phyloP scores from a whole-genome alignment of 2,113 vertebrate genomes.

The Oophaga pumilio region DNA sequence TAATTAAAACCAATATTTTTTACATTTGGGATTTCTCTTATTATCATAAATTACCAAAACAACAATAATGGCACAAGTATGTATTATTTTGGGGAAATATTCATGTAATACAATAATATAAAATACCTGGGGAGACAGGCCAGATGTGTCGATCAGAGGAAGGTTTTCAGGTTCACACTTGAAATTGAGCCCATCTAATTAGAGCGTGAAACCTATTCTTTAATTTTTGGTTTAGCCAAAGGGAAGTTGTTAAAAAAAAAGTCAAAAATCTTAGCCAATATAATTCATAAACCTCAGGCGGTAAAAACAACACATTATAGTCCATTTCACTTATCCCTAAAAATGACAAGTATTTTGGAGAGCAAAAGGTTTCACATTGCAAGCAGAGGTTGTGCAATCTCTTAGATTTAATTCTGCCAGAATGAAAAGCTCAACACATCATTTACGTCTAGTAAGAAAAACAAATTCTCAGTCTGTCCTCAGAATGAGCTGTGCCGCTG shows the following conservation, averaged over 20 bases:
- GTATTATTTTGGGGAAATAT: background rate
- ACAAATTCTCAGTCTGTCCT: background rate
- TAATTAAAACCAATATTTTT: background rate
- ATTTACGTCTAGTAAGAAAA: conserved; percentile 4
- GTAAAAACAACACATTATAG: conserved; percentile 1
- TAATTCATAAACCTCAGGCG: background rate
- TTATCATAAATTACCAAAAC: background rate
- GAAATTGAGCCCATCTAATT: background rate
- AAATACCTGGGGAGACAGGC: background rate
- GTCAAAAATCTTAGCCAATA: background rate
- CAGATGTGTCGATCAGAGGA: background rate
- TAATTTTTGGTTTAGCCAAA: background rate
- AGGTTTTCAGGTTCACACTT: background rate
- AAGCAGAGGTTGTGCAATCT: background rate
- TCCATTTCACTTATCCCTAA: background rate
- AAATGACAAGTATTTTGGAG: conserved; percentile 1
- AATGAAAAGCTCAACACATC: background rate
- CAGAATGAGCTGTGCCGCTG: background rate
- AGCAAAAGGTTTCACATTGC: background rate
- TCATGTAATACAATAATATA: background rate
- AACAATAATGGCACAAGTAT: background rate
- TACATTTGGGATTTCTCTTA: background rate
- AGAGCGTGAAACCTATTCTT: background rate
- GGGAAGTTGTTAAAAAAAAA: background rate
- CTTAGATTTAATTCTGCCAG: background rate